Conservation (phyloP, 2,113 vertebrate genomes). For the Trogon melanurus region DNA sequence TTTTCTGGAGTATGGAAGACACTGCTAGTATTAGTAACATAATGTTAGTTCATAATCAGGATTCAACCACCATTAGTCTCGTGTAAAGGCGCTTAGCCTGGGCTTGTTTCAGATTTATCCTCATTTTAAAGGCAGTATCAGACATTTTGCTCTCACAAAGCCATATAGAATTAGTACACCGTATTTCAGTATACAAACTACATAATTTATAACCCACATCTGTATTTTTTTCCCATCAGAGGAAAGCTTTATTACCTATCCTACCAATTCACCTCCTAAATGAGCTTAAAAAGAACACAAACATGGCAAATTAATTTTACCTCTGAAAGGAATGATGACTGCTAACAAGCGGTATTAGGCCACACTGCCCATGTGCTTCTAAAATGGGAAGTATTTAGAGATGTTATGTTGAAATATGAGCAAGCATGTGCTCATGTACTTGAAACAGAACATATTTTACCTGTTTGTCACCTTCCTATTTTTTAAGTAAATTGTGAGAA, state of each 20-base stretch:
- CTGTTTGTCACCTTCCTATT: background rate
- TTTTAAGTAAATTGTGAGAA: background rate
- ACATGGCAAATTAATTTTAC: background rate
- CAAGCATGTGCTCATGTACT: background rate
- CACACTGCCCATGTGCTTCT: background rate
- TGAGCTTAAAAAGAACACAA: background rate
- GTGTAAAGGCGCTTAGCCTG: background rate
- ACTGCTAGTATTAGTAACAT: background rate
- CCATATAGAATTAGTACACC: background rate
- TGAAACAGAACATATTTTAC: background rate
- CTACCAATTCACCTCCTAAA: background rate
- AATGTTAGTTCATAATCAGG: background rate
- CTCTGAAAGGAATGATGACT: background rate
- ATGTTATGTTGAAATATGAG: background rate
- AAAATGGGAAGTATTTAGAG: background rate
- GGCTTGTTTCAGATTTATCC: background rate
- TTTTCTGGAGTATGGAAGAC: background rate
- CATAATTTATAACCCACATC: background rate
- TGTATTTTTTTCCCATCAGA: background rate
- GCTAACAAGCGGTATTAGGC: background rate
- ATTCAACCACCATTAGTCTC: background rate
- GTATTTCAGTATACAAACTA: background rate
- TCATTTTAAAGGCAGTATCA: background rate
- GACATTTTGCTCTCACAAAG: background rate
- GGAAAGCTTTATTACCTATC: background rate